These are phyloP conservation scores for Homalodisca vitripennis DNA, from an alignment of 1,140 invertebrate species.

Conservation along the genomic window DNA sequence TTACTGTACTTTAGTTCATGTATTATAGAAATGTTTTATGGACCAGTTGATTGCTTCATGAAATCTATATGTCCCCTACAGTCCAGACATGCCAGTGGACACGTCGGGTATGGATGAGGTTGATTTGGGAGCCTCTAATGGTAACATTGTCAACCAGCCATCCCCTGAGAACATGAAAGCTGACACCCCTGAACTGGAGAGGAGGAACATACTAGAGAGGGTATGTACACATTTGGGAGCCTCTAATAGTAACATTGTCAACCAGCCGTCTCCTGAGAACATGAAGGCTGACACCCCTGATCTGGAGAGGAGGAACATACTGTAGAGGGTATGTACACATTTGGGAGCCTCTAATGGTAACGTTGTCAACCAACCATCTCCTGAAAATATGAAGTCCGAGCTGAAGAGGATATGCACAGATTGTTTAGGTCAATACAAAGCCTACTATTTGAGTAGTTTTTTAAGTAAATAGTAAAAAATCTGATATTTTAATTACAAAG, in stretches of 20 bases:
- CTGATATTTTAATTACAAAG: too few species aligned
- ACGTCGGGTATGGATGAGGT: slow-evolving; percentile 17
- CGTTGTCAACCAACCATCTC: slow-evolving; percentile 41
- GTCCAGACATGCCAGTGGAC: too few species aligned
- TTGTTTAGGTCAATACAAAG: too few species aligned
- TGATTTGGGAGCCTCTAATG: background rate
- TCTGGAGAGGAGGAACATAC: slow-evolving; percentile 63
- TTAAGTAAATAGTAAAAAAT: too few species aligned
- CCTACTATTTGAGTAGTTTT: too few species aligned
- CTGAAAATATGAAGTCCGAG: slow-evolving; percentile 58
- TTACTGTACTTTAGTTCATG: too few species aligned
- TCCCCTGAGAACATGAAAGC: slow-evolving; percentile 56
- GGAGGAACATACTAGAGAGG: slow-evolving; percentile 63
- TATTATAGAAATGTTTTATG: too few species aligned
- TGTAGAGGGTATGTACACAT: slow-evolving; percentile 51
- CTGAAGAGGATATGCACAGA: slow-evolving; percentile 64
- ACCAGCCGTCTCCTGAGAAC: slow-evolving; percentile 48
- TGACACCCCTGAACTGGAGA: slow-evolving; percentile 64
- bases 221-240: slow-evolving; percentile 28
- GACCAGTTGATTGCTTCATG: too few species aligned
- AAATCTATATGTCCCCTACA: too few species aligned
- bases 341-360: slow-evolving; percentile 4
- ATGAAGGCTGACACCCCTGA: slow-evolving; percentile 66
- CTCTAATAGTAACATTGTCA: slow-evolving; percentile 30
- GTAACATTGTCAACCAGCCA: slow-evolving; percentile 37